These are phyloP conservation scores for Leucoraja ocellata DNA, from an alignment of 2,797 vertebrate species.

Conservation along the genomic window DNA sequence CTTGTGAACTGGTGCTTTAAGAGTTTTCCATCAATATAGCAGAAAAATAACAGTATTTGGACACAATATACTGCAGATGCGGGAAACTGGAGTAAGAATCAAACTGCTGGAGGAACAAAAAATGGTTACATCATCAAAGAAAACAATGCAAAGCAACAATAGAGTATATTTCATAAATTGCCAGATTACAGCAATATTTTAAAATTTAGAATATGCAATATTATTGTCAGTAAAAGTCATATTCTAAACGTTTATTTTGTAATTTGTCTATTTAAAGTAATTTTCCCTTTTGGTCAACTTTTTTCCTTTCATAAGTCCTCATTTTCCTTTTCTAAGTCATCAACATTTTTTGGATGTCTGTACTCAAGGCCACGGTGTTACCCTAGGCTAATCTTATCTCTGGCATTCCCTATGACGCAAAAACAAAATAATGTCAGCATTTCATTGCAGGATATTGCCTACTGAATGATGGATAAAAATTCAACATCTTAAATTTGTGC, in stretches of 20 bases:
- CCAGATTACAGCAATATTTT: not conserved
- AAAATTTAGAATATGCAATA: not conserved
- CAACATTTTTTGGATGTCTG: not conserved
- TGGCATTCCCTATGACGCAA: not conserved
- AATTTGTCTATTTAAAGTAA: not conserved
- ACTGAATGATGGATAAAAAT: not conserved
- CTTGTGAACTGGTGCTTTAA: no score
- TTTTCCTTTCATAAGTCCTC: not conserved
- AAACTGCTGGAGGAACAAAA: no score
- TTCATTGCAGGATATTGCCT: not conserved
- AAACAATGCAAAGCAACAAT: not conserved
- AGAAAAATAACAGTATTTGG: not conserved
- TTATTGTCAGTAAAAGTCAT: not conserved
- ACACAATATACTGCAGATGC: no score
- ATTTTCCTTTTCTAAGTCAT: not conserved
- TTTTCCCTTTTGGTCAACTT: not conserved
- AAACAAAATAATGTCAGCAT: not conserved
- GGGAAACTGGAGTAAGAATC: no score
- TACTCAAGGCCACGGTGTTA: not conserved
- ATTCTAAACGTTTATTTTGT: not conserved
- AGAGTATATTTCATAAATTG: not conserved
- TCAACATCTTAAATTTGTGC: not conserved
- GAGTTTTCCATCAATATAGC: not conserved
- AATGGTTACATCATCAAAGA: not conserved
- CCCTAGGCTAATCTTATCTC: not conserved